Percentiles rank a stretch among this genome's conserved stretches.
These are phyloP conservation scores for Dasyornis broadbenti DNA, from an alignment of 2,113 vertebrate species.

Conservation along the genomic window DNA sequence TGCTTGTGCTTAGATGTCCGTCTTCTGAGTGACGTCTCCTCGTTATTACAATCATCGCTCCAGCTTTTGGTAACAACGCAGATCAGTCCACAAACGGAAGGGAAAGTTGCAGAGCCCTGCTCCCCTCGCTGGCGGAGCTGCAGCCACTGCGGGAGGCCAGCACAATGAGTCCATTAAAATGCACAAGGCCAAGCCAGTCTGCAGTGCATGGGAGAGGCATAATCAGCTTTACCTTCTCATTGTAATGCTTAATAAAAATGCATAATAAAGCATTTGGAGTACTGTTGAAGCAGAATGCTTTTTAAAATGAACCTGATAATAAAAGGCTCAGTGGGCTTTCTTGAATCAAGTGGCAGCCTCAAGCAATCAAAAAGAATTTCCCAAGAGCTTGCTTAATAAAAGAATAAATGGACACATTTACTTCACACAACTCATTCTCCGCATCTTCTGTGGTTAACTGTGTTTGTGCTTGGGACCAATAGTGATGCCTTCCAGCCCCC, in stretches of 20 bases:
- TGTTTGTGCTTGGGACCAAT: neutral
- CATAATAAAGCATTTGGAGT: conserved; percentile 12
- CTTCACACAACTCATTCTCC: neutral
- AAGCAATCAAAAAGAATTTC: conserved; percentile 28
- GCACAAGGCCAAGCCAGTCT: neutral
- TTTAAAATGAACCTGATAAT: conserved; percentile 14
- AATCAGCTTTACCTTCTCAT: conserved; percentile 7
- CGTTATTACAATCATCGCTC: fast-evolving
- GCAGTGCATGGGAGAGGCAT: neutral
- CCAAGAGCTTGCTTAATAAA: conserved; percentile 23
- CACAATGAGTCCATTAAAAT: neutral
- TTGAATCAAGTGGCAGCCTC: neutral
- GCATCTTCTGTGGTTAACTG: neutral
- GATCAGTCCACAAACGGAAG: neutral
- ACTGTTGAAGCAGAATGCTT: neutral
- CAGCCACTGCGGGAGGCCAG: fast-evolving
- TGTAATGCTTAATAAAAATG: conserved; percentile 19
- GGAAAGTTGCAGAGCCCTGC: fast-evolving
- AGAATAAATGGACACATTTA: neutral
- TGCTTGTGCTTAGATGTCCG: neutral
- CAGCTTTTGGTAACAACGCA: fast-evolving
- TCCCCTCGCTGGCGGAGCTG: fast-evolving
- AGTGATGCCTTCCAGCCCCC: neutral
- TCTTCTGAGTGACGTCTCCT: neutral
- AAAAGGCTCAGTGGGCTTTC: neutral